Evolutionary conservation across 2,113 vertebrate genomes (phyloP), one percentile per base, ranked within the genome.

Genomic region (Macroglossus sobrinus): DNA sequence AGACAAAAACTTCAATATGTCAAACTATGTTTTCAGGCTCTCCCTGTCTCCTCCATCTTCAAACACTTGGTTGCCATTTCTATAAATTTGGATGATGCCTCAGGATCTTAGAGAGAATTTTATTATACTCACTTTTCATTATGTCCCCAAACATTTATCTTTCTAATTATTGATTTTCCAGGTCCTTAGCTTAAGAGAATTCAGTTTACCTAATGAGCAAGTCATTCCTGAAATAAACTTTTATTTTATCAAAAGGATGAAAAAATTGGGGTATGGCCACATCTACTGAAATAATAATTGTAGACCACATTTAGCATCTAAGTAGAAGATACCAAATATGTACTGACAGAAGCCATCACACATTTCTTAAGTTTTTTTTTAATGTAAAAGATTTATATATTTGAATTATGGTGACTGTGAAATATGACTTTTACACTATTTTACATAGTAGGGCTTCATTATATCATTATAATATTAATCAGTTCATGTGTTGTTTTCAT

Each of bases 41-140:
- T 93, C 64, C 91, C 84, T 93, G 74, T 47, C 59, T 50, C 53
- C 79, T 75, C 0, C 16, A 50, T 90, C 92, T 96, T 69, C 55
- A 96, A 97, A 80, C 15, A 94, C 64, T 94, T 87, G 95, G 85
- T 69, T 93, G 97, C 74, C 87, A 89, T 84, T 92, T 96, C 78
- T 79, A 93, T 98, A 98, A 98, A 98, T 98, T 96, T 96, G 72
- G 8, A 47, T 55, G 53, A 97, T 66, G 89, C 75, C 96, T 97
- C 35, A 18, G 59, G 21, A 96, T 92, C 81, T 94, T 30, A 30
- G 2, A 63, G n/a, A 93, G 57, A 24, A 96, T 96, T 96, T 97
- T 97, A 61, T 14, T 85, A 84, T 89, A 81, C 91, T 96, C 92
- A 86, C 93, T 98, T 98, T 97, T 97, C 95, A 98, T 97, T 98